Base-by-base conservation (phyloP, 2,888 invertebrate species). In the Cosmia trapezina region DNA sequence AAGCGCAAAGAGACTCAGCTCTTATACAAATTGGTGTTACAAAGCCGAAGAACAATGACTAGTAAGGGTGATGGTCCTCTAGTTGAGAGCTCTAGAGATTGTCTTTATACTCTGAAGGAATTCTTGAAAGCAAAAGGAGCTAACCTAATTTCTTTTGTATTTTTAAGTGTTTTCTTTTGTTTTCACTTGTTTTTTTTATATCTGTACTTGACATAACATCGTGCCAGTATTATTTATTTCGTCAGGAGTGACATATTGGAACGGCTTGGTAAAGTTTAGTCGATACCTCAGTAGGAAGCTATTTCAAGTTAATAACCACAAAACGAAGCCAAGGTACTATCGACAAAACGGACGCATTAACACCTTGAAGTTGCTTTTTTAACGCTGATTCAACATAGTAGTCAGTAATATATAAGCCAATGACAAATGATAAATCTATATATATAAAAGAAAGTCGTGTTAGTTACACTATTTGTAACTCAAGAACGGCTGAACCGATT, bases 1-100 rank as follows among this genome's bases (percentile, higher is more conserved):
- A 78, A 59, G 33, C n/a, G 67, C 62, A 60, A 73, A 82, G 71
- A 68, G 64, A 33, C 68, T 59, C 66, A 72, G 74, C 83, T 85
- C 70, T 85, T 73, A 73, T 45, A 76, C 73, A 85, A 85, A 83
- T 85, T 85, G 83, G 73, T 78, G 79, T 83, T 62, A 83, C 79
- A 83, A 83, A 85, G 83, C 54, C 60, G 43, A 41, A 66, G 74
- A 82, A 85, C 83, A 83, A 82, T 66, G 82, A 65, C 72, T 43
- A 69, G 68, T 71, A 33, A 78, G 65, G 72, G 47, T 69, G 72
- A 43, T 69, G 43, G 59, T 66, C 33, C 74, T 85, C 22, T 4
- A 33, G 41, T 33, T 57, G 11, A 83, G 79, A 43, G 66, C 57
- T 67, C 64, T 82, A n/a, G 67, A 78, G 53, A 66, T 68, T 19